Base-by-base conservation (phyloP, 53 echinoderm and acorn worm species). In the Luidia sarsii region DNA sequence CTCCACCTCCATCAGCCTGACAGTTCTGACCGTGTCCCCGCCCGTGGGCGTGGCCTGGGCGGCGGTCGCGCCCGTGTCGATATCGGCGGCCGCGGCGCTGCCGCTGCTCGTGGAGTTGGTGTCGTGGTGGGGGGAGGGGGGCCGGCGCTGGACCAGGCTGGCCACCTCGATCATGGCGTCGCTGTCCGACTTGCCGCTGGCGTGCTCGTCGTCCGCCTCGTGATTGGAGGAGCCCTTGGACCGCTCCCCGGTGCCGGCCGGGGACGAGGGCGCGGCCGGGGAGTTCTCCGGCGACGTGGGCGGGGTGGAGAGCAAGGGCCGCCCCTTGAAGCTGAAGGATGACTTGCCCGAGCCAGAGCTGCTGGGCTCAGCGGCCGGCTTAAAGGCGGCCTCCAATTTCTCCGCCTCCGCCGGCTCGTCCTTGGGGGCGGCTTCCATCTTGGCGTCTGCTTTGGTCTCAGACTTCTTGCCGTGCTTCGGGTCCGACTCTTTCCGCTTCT, bases 201-300 rank as follows among this genome's bases (percentile, higher is more conserved):
- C 59, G 56, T 75, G 81, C 53, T 90, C 86, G 18, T 90, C 86
- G 65, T 93, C 93, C 24, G 51, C 57, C 75, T 88, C 80, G 2
- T 55, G 48, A 53, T 79, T 48, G n/a, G 73, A 35, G n/a, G 73
- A 35, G 48, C 71, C 73, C 43, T 82, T 86, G n/a, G 64, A 43
- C 28, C 54, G 66, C 1, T 81, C 89, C 1, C 75, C 89, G 13
- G 82, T 82, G 9, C 84, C 82, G 0, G 90, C 80, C 19, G 89
- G 86, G 3, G 90, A 90, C 16, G 91, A 93, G 2, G 79, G 85
- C 32, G 73, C 82, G 29, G 71, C 80, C 0, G 88, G 84, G 10
- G 91, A 90, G 36, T 87, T 89, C 45, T 93, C 93, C 59, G 97
- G 97, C 28, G 97, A 93, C 22, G 97, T 90, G 32, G 97, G 97